A percentile compares a stretch with the other conserved stretches of the same genome.
Evolutionary conservation across 2,797 vertebrate species (phyloP).

Genomic region (Phoeniculus purpureus): DNA sequence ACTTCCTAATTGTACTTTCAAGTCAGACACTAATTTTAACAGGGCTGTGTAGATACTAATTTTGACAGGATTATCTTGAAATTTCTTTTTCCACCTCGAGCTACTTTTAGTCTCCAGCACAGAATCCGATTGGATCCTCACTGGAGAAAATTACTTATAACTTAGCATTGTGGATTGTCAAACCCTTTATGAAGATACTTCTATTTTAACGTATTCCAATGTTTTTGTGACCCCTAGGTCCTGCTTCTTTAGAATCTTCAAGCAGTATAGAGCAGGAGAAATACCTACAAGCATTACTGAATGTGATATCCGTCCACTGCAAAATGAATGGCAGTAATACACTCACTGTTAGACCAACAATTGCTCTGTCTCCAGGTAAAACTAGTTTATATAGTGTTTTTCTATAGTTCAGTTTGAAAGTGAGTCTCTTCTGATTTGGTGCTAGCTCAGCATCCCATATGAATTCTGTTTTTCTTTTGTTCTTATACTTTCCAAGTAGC

Average conservation of each 20-base stretch:
- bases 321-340: conserved; percentile 89
- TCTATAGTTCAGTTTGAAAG: not conserved
- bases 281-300: conserved; percentile 94
- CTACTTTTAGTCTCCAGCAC: not conserved
- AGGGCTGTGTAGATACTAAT: not conserved
- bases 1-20: not conserved
- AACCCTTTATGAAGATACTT: not conserved
- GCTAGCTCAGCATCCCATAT: not conserved
- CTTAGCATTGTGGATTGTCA: not conserved
- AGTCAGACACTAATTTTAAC: not conserved
- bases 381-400: not conserved
- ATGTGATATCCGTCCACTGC: conserved; percentile 90
- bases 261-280: conserved; percentile 99
- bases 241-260: conserved; percentile 90
- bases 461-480: conserved; percentile 6
- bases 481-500: not conserved
- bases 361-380: conserved; percentile 94
- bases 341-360: conserved; percentile 87
- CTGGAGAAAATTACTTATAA: not conserved
- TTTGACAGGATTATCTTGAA: not conserved
- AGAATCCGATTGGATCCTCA: not conserved
- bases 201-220: not conserved
- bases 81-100: not conserved
- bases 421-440: not conserved
- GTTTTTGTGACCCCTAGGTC: conserved; percentile 76